Evolutionary conservation across 2,888 invertebrate species (phyloP).

Genomic region (Blera fallax): DNA sequence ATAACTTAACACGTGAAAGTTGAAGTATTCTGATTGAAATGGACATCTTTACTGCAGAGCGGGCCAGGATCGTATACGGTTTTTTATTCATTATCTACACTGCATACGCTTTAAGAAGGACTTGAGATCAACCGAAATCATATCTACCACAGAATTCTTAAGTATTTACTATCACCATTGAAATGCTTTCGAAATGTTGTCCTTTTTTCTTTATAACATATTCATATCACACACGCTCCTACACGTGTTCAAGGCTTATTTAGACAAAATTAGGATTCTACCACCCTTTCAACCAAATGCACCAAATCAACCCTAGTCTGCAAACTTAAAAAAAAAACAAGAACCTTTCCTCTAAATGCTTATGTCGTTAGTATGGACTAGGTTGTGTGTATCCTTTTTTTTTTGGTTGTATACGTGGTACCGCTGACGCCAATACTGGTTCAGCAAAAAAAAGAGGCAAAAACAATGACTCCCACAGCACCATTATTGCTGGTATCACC

Average conservation of each 20-base stretch:
- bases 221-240: neutral
- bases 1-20: too few relatives aligned
- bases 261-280: neutral
- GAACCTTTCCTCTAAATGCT: slow-evolving; percentile 47
- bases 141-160: too few relatives aligned
- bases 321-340: slow-evolving; percentile 20
- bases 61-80: too few relatives aligned
- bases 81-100: too few relatives aligned
- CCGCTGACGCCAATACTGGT: slow-evolving; percentile 40
- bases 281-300: neutral
- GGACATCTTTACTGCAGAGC: too few relatives aligned
- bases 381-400: slow-evolving; percentile 19
- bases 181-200: neutral
- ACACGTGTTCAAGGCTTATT: slow-evolving; percentile 15
- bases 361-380: slow-evolving; percentile 40
- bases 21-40: too few relatives aligned
- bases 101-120: too few relatives aligned
- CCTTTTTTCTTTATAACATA: neutral
- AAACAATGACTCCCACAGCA: slow-evolving; percentile 55
- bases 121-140: too few relatives aligned
- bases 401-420: slow-evolving; percentile 25
- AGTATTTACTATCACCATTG: too few relatives aligned
- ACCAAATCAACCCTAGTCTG: slow-evolving; percentile 20
- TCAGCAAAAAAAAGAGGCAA: slow-evolving; percentile 14
- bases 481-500: slow-evolving; percentile 53